Evolutionary conservation across 2,113 vertebrate species (phyloP).

Genomic region (Caretta caretta): DNA sequence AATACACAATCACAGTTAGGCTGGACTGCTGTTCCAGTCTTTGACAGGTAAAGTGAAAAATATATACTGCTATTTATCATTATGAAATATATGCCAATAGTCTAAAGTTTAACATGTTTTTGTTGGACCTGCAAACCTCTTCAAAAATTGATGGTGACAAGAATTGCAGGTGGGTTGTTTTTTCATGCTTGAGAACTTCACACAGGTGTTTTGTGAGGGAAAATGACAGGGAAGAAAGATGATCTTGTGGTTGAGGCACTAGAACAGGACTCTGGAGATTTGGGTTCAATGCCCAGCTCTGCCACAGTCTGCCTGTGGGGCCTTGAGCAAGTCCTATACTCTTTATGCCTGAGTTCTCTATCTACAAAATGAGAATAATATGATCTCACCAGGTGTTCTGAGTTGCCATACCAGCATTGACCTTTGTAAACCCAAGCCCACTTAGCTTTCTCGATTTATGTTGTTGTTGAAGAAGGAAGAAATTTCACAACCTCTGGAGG

Average conservation of each 20-base stretch:
- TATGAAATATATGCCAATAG: neutral
- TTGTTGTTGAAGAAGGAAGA: neutral
- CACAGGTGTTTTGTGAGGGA: neutral
- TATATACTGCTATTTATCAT: too few relatives aligned
- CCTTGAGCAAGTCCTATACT: neutral
- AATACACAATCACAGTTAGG: slow-evolving; percentile 1
- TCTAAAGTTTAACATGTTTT: neutral
- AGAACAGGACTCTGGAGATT: neutral
- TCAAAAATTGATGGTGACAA: neutral
- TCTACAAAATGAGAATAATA: neutral
- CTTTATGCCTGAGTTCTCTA: neutral
- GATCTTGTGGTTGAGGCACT: neutral
- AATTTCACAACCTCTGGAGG: neutral
- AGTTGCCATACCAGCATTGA: neutral
- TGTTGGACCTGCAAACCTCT: neutral
- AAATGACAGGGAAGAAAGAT: neutral
- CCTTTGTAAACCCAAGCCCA: neutral
- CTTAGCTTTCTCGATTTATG: neutral
- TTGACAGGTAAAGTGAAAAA: slow-evolving; percentile 31
- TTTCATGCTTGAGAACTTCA: neutral
- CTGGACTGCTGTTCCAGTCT: slow-evolving; percentile 38
- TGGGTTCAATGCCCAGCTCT: neutral
- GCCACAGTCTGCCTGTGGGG: neutral
- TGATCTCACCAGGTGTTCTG: neutral
- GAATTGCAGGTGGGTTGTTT: neutral